Evolutionary conservation across 2,888 invertebrate genomes (phyloP), one percentile per base, ranked within the genome.

Genomic region (Sinohyriopsis cumingii): DNA sequence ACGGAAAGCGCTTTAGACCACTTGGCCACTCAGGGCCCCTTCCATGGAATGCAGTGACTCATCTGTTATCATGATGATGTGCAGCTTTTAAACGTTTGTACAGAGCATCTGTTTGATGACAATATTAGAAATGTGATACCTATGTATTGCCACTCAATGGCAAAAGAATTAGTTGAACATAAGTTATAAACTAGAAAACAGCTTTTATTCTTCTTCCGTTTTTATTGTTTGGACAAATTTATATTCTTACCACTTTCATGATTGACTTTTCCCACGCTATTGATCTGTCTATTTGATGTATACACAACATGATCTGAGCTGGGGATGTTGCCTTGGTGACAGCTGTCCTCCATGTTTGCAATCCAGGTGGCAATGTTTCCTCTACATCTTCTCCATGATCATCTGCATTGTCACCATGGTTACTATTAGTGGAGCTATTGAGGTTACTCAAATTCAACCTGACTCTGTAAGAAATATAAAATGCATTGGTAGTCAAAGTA

Each of bases 241-340:
- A 12, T 45, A 45, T 12, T 15, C 96, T 94, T 93, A 98, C 97
- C 92, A 98, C 98, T 93, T 98, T 97, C 98, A 99, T 98, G 88
- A 98, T 96, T 92, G 97, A 97, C 92, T 98, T 97, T 91, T 99
- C 98, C 99, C 99, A 99, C 57, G 98, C 97, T 84, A 99, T 96
- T 88, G 95, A 88, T 3, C 95, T 94, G 89, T 98, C 97, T 79
- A 99, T 91, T 84, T 96, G 95, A 86, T 96, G 95, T 71, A 97
- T 92, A 82, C 95, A 94, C 94, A 97, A 94, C 28, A 96, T 95
- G 33, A 98, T 92, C 88, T 98, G 98, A 0, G 97, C 95, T 0
- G 97, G 94, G 0, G 96, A 96, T 84, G 93, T 94, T 62, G 96
- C 95, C 65, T 95, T 93, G 1, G 93, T 91, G 0, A 98, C 95